Conservation (phyloP, 2,113 vertebrate species). For the Pituophis catenifer region DNA sequence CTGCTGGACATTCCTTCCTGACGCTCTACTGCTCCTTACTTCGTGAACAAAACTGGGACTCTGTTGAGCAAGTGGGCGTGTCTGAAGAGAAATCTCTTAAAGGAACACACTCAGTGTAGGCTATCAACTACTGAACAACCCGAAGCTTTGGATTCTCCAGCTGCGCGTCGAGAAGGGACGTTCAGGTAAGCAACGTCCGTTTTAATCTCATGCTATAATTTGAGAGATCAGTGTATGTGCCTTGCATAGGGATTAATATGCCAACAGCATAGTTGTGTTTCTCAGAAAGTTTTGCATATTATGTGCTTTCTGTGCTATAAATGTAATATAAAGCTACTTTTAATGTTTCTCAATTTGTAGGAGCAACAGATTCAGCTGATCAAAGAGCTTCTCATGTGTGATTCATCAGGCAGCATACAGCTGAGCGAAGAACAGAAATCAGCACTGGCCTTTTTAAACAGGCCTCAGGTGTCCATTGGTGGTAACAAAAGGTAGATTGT, state of each 20-base stretch:
- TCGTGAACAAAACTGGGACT: too few species aligned
- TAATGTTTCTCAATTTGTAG: constrained; percentile 64
- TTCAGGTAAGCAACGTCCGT: too few species aligned
- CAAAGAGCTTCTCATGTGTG: constrained; percentile 88
- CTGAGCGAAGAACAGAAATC: constrained; percentile 94
- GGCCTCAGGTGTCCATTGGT: constrained; percentile 68
- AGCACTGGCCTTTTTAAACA: constrained; percentile 90
- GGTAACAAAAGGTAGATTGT: constrained; percentile 83
- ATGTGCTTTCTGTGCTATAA: constrained; percentile 51
- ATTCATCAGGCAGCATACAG: constrained; percentile 89
- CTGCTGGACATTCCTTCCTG: too few species aligned
- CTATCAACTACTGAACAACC: too few species aligned
- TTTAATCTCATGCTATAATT: constrained; percentile 46
- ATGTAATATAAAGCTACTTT: constrained; percentile 51
- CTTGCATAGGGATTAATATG: constrained; percentile 43
- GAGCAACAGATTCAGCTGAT: constrained; percentile 95
- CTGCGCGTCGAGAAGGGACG: too few species aligned
- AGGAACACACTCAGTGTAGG: too few species aligned
- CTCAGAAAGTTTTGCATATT: constrained; percentile 46
- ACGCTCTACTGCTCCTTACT: too few species aligned
- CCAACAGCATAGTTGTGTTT: constrained; percentile 43
- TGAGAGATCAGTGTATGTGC: neutral
- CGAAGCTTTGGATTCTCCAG: too few species aligned
- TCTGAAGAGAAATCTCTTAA: too few species aligned
- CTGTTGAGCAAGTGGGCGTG: too few species aligned